These are phyloP conservation scores for Lonchura striata DNA, from an alignment of 2,113 vertebrate genomes.

Conservation along the genomic window DNA sequence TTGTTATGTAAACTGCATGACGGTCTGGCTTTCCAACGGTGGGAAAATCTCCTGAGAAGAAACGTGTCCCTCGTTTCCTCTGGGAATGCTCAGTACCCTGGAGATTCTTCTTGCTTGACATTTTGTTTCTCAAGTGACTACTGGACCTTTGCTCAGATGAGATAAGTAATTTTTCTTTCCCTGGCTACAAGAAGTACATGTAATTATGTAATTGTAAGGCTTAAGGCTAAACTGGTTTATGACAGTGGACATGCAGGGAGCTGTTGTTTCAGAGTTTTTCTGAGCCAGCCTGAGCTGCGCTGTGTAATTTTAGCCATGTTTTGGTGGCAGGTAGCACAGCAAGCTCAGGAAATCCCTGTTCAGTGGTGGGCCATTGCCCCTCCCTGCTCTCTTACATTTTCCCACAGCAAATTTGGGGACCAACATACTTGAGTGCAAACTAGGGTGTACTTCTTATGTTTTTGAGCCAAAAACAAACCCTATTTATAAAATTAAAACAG, in stretches of 20 bases:
- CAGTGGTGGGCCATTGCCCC: not conserved
- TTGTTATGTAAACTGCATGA: not conserved
- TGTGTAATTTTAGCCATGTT: not conserved
- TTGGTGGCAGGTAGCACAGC: not conserved
- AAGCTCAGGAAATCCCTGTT: not conserved
- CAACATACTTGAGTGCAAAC: not conserved
- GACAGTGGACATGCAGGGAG: not conserved
- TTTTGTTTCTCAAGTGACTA: constrained; percentile 58
- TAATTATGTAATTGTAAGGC: not conserved
- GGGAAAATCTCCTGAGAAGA: constrained; percentile 70
- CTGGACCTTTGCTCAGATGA: not conserved
- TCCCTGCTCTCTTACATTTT: not conserved
- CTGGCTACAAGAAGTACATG: not conserved
- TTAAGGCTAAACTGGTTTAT: not conserved
- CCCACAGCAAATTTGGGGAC: not conserved
- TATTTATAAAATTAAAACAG: not conserved
- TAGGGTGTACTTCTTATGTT: rapidly evolving
- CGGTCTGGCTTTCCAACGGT: constrained; percentile 18
- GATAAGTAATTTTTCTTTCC: not conserved
- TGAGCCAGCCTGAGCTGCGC: not conserved
- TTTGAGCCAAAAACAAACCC: not conserved
- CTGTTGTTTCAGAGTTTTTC: not conserved
- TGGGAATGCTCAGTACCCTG: constrained; percentile 68
- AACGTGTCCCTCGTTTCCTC: constrained; percentile 61
- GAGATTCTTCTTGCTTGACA: constrained; percentile 54